Evolutionary conservation across 2,113 vertebrate species (phyloP).

Genomic region (Rhagologus leucostigma): DNA sequence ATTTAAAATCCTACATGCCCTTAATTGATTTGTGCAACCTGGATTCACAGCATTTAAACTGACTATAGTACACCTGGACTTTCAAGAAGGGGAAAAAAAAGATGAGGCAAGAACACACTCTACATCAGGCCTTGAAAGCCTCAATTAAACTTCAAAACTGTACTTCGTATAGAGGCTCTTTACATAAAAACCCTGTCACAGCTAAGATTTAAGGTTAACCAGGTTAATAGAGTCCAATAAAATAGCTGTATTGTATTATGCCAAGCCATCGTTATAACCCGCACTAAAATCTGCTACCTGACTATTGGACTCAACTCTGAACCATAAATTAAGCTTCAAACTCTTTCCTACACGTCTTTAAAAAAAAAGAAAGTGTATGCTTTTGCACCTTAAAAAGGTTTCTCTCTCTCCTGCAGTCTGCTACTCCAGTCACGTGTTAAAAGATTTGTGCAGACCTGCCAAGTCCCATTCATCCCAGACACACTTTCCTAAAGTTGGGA

Average conservation of each 20-base stretch:
- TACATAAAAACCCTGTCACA: slow-evolving; percentile 51
- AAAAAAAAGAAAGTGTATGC: neutral
- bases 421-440: slow-evolving; percentile 33
- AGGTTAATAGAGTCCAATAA: slow-evolving; percentile 67
- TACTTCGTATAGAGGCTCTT: slow-evolving; percentile 36
- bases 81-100: neutral
- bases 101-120: neutral
- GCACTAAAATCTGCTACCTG: neutral
- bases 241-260: slow-evolving; percentile 54
- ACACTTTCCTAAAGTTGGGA: slow-evolving; percentile 29
- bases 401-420: slow-evolving; percentile 3
- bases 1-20: neutral
- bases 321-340: neutral
- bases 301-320: neutral
- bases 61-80: neutral
- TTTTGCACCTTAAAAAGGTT: slow-evolving; percentile 22
- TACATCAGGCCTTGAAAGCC: slow-evolving; percentile 11
- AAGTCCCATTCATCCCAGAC: slow-evolving; percentile 28
- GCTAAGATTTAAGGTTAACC: slow-evolving; percentile 65
- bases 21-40: neutral
- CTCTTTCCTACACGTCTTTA: neutral
- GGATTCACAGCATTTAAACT: neutral
- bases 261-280: neutral
- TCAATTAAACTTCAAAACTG: slow-evolving; percentile 67
- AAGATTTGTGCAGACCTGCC: slow-evolving; percentile 29